Evolutionary conservation across 2,888 invertebrate genomes (phyloP).

Genomic region (Mesoligia furuncula): DNA sequence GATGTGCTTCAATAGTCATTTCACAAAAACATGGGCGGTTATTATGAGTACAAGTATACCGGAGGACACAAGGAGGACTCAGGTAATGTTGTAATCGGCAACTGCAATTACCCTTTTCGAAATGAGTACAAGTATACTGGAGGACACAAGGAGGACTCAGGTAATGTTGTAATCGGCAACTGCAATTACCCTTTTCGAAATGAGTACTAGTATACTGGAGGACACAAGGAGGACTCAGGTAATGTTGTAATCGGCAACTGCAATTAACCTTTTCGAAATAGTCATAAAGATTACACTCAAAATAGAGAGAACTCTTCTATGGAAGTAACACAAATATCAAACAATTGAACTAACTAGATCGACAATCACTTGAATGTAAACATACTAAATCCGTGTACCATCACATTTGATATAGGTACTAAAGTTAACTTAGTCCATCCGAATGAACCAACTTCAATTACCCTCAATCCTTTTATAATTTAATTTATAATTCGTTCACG

Average conservation of each 20-base stretch:
- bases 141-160: too few species aligned
- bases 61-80: not conserved
- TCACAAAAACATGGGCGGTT: not conserved
- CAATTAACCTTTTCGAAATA: too few species aligned
- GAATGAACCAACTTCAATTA: conserved; percentile 34
- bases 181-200: too few species aligned
- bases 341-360: not conserved
- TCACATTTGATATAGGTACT: conserved; percentile 3
- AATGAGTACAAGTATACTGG: too few species aligned
- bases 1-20: not conserved
- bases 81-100: not conserved
- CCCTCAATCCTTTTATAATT: conserved; percentile 67
- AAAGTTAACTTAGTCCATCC: conserved; percentile 3
- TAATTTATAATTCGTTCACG: conserved; percentile 72
- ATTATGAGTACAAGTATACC: not conserved
- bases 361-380: not conserved
- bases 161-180: too few species aligned
- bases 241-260: not conserved
- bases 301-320: not conserved
- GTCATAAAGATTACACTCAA: not conserved
- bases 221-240: not conserved
- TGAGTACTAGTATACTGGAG: not conserved
- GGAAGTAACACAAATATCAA: not conserved
- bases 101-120: not conserved
- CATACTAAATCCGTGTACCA: not conserved